Conservation (phyloP, 2,888 invertebrate species). For the Chloromyia formosa region DNA sequence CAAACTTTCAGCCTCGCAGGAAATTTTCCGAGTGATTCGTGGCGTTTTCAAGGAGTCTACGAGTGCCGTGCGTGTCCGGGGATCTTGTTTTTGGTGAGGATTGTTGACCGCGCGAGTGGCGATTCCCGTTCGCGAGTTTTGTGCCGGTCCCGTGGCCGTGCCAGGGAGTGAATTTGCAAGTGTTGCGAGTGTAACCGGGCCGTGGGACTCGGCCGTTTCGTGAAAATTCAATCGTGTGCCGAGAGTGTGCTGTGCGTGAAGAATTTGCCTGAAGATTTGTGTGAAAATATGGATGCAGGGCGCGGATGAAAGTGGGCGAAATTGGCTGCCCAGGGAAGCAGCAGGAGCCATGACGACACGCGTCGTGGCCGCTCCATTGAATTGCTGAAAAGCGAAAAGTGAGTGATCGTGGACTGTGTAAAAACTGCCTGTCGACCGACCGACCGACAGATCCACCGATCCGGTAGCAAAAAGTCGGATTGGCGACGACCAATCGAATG, state of each 20-base stretch:
- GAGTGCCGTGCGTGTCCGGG: not conserved
- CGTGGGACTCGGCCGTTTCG: not conserved
- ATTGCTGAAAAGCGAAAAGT: not conserved
- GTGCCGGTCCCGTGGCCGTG: too few species aligned
- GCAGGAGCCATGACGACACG: not conserved
- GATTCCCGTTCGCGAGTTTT: not conserved
- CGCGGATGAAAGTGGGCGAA: too few species aligned
- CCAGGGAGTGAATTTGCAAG: slow-evolving; percentile 7
- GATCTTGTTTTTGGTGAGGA: not conserved
- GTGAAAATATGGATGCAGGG: too few species aligned
- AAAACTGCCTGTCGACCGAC: not conserved
- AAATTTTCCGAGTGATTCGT: not conserved
- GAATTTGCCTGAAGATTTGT: too few species aligned
- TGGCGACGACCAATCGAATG: slow-evolving; percentile 11
- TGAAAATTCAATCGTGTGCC: not conserved
- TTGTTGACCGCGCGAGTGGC: not conserved
- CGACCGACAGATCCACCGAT: not conserved
- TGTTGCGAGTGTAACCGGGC: slow-evolving; percentile 4
- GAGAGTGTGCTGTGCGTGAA: too few species aligned
- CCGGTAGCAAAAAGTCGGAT: slow-evolving; percentile 13
- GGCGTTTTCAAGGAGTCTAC: not conserved
- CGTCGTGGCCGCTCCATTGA: not conserved
- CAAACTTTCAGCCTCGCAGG: not conserved
- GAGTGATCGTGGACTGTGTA: slow-evolving; percentile 6
- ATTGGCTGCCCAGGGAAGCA: not conserved